Percentiles rank a stretch among this genome's conserved stretches.
Conservation (phyloP, 2,797 vertebrate species). For the Mormyrops attenuatus region DNA sequence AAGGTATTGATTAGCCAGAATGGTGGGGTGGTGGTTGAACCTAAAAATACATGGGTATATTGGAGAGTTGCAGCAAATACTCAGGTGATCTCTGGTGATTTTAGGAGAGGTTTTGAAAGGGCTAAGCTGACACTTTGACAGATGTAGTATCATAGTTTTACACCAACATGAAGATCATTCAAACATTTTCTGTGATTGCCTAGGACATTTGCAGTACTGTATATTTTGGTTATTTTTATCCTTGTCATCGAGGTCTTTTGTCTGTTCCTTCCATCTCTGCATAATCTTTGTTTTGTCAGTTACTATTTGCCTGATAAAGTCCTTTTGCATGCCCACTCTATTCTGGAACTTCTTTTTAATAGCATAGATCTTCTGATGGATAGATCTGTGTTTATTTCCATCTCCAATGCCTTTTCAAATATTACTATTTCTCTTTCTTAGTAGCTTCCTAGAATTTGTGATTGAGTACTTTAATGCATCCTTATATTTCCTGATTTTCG, state of each 20-base stretch:
- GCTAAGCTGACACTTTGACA: not conserved
- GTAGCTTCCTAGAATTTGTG: not conserved
- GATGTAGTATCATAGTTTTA: not conserved
- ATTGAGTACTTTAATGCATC: not conserved
- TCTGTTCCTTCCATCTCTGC: not conserved
- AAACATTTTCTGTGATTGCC: not conserved
- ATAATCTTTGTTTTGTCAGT: not conserved
- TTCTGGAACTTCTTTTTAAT: not conserved
- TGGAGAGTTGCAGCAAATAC: not conserved
- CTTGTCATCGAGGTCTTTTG: not conserved
- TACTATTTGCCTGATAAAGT: not conserved
- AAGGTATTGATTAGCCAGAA: not conserved
- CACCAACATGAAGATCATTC: not conserved
- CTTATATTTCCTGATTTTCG: not conserved
- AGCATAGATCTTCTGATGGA: not conserved
- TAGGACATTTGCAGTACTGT: not conserved
- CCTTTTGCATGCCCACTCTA: not conserved
- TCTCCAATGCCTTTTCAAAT: not conserved
- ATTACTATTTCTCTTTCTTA: not conserved
- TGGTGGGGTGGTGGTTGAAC: not conserved
- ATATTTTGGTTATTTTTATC: not conserved
- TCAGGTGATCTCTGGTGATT: not conserved
- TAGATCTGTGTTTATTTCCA: not conserved
- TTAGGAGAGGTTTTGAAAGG: not conserved
- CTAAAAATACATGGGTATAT: not conserved